Conservation (phyloP, 1,140 invertebrate genomes). For the Papilio polyxenes region DNA sequence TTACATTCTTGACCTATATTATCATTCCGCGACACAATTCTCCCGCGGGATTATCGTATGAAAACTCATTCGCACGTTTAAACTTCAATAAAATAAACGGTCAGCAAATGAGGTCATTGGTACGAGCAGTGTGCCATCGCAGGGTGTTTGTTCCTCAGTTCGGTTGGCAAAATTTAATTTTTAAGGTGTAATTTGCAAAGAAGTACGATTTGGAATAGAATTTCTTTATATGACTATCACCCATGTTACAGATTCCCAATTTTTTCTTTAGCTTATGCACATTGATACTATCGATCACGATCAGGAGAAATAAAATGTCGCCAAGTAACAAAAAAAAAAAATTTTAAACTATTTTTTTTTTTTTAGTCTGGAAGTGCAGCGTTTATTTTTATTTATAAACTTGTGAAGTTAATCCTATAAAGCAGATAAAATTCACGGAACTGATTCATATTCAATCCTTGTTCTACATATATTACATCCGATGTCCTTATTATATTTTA, state of each 20-base stretch:
- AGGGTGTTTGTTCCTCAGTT: not conserved
- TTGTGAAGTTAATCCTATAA: conserved; percentile 7
- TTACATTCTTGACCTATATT: not conserved
- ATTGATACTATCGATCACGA: too few species aligned
- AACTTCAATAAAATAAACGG: conserved; percentile 46
- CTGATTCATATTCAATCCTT: conserved; percentile 14
- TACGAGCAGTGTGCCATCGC: conserved; percentile 14
- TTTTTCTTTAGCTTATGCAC: too few species aligned
- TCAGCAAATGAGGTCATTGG: conserved; percentile 43
- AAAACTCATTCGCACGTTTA: conserved; percentile 42
- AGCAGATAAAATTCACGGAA: conserved; percentile 1
- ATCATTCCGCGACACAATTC: not conserved
- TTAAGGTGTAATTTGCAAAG: not conserved
- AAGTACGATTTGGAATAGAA: not conserved
- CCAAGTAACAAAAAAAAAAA: not conserved
- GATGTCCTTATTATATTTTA: not conserved
- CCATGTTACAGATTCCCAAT: too few species aligned
- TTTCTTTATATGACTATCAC: too few species aligned
- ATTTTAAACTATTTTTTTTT: not conserved
- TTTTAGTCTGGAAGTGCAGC: not conserved
- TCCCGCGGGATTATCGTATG: not conserved
- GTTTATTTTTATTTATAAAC: conserved; percentile 11
- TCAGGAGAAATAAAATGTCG: too few species aligned
- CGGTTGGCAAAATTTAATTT: conserved; percentile 9
- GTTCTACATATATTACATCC: conserved; percentile 12